Evolutionary conservation across 2,888 invertebrate genomes (phyloP).

Genomic region (Crepidodera aurea): DNA sequence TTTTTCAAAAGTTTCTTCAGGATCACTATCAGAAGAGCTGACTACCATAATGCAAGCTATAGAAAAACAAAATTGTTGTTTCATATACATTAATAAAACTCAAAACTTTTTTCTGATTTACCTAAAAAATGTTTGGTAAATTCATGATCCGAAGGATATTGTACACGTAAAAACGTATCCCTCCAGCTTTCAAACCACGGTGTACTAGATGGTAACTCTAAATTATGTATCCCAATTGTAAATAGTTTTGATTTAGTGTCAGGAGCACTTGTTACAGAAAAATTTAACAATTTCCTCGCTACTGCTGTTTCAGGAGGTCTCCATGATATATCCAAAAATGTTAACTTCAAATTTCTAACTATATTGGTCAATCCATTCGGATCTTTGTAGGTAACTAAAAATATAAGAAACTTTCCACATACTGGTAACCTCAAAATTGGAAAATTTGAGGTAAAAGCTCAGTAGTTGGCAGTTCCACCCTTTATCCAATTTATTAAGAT

Average conservation of each 20-base stretch:
- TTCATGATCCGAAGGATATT: constrained; percentile 94
- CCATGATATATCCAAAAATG: constrained; percentile 82
- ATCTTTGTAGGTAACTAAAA: constrained; percentile 83
- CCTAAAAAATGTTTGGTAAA: constrained; percentile 83
- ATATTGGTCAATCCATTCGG: constrained; percentile 77
- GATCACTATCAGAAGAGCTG: constrained; percentile 76
- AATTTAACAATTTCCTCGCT: constrained; percentile 83
- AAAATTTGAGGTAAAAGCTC: too few species aligned
- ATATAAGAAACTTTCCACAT: too few species aligned
- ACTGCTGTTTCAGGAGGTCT: constrained; percentile 82
- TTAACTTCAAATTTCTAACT: constrained; percentile 79
- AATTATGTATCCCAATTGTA: constrained; percentile 62
- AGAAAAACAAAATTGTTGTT: not conserved
- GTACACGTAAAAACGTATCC: constrained; percentile 86
- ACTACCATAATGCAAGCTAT: constrained; percentile 82
- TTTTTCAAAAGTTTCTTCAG: constrained; percentile 82
- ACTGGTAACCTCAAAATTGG: too few species aligned
- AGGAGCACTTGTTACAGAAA: constrained; percentile 56
- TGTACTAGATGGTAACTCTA: constrained; percentile 78
- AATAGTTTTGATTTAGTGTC: constrained; percentile 50
- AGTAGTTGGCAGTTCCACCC: too few species aligned
- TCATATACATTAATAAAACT: too few species aligned
- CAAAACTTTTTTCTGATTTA: too few species aligned
- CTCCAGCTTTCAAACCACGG: constrained; percentile 98
- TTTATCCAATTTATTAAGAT: too few species aligned